A percentile compares a stretch with the other conserved stretches of the same genome.
Evolutionary conservation across 2,113 vertebrate genomes (phyloP).

Genomic region (Leucopsar rothschildi): DNA sequence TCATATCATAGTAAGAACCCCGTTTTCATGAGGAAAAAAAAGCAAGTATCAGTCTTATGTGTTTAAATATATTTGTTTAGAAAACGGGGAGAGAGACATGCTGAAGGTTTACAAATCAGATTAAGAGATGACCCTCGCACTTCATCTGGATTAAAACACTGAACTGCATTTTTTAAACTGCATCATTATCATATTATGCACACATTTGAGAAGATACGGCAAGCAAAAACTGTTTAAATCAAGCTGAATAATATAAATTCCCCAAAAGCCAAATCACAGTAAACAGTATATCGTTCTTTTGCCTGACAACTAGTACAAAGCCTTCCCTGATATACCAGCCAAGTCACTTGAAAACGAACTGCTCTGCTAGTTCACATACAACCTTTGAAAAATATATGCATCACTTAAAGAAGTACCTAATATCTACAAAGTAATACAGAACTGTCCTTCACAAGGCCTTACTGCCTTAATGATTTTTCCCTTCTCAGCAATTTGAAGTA

Average conservation of each 20-base stretch:
- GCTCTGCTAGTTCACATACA: background rate
- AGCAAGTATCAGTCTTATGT: rapidly evolving
- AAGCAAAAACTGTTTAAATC: background rate
- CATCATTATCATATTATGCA: background rate
- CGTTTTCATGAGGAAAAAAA: background rate
- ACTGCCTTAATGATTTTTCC: background rate
- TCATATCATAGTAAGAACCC: background rate
- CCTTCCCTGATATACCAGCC: background rate
- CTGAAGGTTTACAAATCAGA: background rate
- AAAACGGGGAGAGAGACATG: background rate
- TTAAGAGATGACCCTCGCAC: background rate
- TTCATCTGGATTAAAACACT: background rate
- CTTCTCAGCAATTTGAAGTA: background rate
- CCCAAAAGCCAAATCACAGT: background rate
- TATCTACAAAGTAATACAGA: background rate
- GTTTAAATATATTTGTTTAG: background rate
- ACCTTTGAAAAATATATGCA: background rate
- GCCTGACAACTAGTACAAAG: background rate
- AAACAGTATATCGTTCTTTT: background rate
- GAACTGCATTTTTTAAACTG: background rate
- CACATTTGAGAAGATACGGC: background rate
- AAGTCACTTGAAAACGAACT: background rate
- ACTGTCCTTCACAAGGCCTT: background rate
- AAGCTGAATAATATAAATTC: background rate
- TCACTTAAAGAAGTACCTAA: background rate